A percentile compares a stretch with the other conserved stretches of the same genome.
Conservation (phyloP, 30 jellyfish, hydroid and myxozoan genomes). For the Haliclystus octoradiatus region DNA sequence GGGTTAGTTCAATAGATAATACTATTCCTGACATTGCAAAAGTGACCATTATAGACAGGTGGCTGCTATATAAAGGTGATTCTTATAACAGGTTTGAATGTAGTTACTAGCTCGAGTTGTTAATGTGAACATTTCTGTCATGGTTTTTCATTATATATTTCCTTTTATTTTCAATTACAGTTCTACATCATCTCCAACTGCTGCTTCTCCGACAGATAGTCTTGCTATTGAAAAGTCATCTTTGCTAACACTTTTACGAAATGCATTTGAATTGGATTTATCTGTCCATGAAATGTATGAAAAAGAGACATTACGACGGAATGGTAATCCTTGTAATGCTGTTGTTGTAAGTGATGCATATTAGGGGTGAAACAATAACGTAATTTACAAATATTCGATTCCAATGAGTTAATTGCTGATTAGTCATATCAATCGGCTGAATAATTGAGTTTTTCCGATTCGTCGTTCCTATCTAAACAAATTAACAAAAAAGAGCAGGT, state of each 20-base stretch:
- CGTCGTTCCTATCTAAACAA: too few species aligned
- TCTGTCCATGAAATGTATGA: not conserved
- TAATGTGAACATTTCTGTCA: too few species aligned
- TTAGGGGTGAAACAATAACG: not conserved
- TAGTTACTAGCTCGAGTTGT: too few species aligned
- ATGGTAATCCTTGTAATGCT: not conserved
- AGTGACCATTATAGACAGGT: slow-evolving; percentile 1
- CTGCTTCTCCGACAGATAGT: not conserved
- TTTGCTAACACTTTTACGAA: not conserved
- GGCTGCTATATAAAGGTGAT: too few species aligned
- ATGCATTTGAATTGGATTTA: not conserved
- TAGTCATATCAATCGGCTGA: too few species aligned
- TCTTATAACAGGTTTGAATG: too few species aligned
- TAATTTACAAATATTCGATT: too few species aligned
- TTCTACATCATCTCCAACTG: not conserved
- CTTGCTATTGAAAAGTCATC: not conserved
- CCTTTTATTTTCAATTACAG: not conserved
- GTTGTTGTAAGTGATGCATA: not conserved
- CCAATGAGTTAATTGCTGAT: too few species aligned
- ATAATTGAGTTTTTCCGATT: too few species aligned
- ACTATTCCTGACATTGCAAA: not conserved
- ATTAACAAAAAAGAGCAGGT: too few species aligned
- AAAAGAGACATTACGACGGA: not conserved
- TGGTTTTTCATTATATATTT: too few species aligned
- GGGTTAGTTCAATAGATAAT: too few species aligned